These are phyloP conservation scores for Macropus fuliginosus DNA, from an alignment of 2,797 vertebrate genomes.

Conservation along the genomic window DNA sequence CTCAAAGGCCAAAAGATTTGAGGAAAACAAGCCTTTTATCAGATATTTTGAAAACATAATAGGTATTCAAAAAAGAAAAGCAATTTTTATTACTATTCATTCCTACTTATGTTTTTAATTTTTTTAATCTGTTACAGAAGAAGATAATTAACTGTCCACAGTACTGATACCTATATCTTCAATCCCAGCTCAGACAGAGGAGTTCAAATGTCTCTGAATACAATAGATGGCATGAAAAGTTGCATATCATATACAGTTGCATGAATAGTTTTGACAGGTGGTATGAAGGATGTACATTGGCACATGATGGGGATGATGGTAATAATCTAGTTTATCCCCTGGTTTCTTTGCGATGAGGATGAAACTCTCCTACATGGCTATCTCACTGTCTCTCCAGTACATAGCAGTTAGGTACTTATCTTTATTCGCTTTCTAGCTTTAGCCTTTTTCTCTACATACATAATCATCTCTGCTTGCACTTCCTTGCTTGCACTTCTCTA, in stretches of 20 bases:
- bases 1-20: conserved; percentile 26
- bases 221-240: neutral
- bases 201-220: neutral
- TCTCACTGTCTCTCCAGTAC: conserved; percentile 7
- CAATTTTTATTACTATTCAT: neutral
- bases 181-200: neutral
- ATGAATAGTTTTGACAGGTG: neutral
- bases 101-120: conserved; percentile 4
- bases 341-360: neutral
- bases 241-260: neutral
- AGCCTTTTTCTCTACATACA: conserved; percentile 19
- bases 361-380: neutral
- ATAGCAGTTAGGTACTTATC: neutral
- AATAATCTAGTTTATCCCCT: conserved; percentile 44
- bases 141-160: neutral
- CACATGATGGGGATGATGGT: neutral
- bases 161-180: neutral
- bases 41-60: conserved; percentile 44
- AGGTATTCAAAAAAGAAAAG: conserved; percentile 24
- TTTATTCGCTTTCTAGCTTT: conserved; percentile 20
- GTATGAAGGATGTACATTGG: neutral
- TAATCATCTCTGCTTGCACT: neutral
- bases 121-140: conserved; percentile 10
- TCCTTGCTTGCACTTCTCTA: conserved; percentile 29
- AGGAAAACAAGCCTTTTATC: conserved; percentile 27